Conservation (phyloP, 2,113 vertebrate genomes). For the Parus major region DNA sequence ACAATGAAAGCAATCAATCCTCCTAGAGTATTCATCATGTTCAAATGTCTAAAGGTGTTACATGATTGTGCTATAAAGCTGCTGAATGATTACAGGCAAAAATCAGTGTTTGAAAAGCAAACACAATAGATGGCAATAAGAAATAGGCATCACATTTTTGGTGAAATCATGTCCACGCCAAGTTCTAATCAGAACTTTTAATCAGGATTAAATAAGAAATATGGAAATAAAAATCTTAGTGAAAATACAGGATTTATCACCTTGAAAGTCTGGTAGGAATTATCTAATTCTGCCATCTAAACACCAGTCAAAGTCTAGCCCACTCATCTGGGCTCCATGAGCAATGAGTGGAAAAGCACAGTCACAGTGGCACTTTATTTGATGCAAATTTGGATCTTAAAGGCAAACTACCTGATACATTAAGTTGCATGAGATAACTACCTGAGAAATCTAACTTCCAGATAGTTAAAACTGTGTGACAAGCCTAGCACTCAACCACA, state of each 20-base stretch:
- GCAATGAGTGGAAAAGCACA: not conserved
- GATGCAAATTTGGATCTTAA: not conserved
- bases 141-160: not conserved
- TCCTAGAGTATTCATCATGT: conserved; percentile 36
- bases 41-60: conserved; percentile 42
- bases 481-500: not conserved
- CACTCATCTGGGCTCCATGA: not conserved
- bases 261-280: not conserved
- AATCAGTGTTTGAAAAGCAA: conserved; percentile 61
- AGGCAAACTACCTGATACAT: not conserved
- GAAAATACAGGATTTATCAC: not conserved
- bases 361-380: not conserved
- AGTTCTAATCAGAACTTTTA: not conserved
- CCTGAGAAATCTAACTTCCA: not conserved
- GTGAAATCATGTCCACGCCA: not conserved
- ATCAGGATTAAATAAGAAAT: conserved; percentile 13
- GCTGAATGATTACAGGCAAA: conserved; percentile 36
- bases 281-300: not conserved
- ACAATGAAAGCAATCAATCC: conserved; percentile 55
- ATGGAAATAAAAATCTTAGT: conserved; percentile 13
- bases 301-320: not conserved
- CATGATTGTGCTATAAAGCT: not conserved
- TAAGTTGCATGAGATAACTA: not conserved
- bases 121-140: conserved; percentile 35
- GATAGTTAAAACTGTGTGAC: not conserved